phyloP scores from a whole-genome alignment of 2,113 vertebrate species.

The Gambusia affinis region DNA sequence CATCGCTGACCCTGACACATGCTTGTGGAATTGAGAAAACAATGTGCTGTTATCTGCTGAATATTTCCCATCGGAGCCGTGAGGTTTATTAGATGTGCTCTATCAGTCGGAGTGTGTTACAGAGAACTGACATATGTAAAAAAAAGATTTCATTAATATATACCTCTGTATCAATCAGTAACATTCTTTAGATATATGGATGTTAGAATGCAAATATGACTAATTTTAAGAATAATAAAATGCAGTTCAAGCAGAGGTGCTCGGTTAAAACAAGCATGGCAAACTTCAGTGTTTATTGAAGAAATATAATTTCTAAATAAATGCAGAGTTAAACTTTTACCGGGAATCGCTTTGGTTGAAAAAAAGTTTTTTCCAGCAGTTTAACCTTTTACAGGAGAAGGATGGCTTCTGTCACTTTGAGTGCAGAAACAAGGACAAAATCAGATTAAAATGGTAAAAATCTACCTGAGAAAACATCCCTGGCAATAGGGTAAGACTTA shows the following conservation, averaged over 20 bases:
- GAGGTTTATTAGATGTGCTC: conserved; percentile 13
- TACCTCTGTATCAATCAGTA: neutral
- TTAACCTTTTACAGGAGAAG: no score
- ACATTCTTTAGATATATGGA: neutral
- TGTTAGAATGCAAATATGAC: neutral
- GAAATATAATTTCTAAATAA: no score
- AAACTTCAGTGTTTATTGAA: neutral
- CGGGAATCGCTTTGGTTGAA: no score
- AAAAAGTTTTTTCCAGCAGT: no score
- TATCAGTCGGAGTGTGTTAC: conserved; percentile 11
- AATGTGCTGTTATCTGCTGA: conserved; percentile 42
- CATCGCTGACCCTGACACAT: conserved; percentile 56
- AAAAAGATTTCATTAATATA: neutral
- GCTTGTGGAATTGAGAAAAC: conserved; percentile 49
- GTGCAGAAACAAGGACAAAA: no score
- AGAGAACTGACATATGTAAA: neutral
- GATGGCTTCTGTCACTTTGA: no score
- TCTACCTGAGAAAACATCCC: no score
- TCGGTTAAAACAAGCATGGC: neutral
- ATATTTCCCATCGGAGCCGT: conserved; percentile 16
- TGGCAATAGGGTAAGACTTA: no score
- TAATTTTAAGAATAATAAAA: neutral
- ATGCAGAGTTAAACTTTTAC: no score
- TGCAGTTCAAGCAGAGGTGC: no score
- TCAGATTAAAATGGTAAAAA: no score